phyloP scores from a whole-genome alignment of 2,113 vertebrate species.

The Actenoides lindsayi region DNA sequence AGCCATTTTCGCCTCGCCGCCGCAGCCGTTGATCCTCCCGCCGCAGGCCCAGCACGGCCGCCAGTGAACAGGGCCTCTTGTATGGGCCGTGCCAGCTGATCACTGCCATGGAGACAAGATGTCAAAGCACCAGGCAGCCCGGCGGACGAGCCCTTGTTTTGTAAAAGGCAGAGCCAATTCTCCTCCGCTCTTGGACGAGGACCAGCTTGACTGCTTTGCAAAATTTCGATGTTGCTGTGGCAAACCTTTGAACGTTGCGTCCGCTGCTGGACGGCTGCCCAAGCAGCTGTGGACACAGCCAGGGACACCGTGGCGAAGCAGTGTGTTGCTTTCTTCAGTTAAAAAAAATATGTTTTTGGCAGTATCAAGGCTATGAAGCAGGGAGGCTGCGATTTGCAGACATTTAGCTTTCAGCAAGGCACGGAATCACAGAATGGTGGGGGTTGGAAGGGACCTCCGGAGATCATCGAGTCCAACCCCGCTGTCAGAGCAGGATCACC shows the following conservation, averaged over 20 bases:
- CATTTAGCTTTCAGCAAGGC: neutral
- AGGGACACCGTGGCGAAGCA: neutral
- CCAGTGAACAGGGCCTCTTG: neutral
- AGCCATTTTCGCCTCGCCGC: constrained; percentile 16
- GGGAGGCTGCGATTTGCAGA: neutral
- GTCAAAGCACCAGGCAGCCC: neutral
- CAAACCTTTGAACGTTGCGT: neutral
- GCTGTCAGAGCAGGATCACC: neutral
- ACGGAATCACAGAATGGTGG: neutral
- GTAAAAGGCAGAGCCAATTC: neutral
- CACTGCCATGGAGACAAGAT: neutral
- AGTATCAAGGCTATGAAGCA: neutral
- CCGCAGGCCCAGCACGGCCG: rapidly evolving
- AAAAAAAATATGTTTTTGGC: neutral
- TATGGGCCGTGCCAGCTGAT: neutral
- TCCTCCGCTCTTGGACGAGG: neutral
- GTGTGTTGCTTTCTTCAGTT: neutral
- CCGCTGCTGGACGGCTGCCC: neutral
- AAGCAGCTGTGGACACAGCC: neutral
- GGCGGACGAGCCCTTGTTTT: neutral
- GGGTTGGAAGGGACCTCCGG: too few species aligned
- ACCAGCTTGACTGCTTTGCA: neutral
- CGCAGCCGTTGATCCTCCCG: neutral
- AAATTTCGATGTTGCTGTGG: neutral
- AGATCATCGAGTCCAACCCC: neutral